These are phyloP conservation scores for Platysternon megacephalum DNA, from an alignment of 2,113 vertebrate species.

Conservation along the genomic window DNA sequence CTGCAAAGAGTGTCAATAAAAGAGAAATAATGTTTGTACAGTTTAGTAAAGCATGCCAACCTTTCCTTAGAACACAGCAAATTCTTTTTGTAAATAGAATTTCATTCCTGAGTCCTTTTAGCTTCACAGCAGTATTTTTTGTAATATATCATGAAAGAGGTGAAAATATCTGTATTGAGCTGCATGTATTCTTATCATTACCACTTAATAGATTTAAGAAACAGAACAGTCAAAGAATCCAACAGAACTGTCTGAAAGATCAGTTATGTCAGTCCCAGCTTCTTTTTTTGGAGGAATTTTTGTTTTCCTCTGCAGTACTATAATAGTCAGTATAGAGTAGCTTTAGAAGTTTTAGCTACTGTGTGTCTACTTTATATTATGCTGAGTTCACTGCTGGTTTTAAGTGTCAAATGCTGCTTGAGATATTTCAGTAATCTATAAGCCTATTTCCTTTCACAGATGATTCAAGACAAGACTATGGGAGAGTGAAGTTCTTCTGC, in stretches of 20 bases:
- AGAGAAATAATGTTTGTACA: slow-evolving; percentile 69
- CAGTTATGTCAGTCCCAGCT: slow-evolving; percentile 14
- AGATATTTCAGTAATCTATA: slow-evolving; percentile 37
- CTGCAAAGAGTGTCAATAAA: slow-evolving; percentile 66
- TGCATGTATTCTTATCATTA: neutral
- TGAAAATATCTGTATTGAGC: slow-evolving; percentile 3
- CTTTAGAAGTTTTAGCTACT: slow-evolving; percentile 31
- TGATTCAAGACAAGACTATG: slow-evolving; percentile 16
- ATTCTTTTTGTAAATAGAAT: slow-evolving; percentile 32
- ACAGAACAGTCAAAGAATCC: neutral
- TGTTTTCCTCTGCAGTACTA: slow-evolving; percentile 3
- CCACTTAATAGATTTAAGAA: neutral
- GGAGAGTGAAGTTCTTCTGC: slow-evolving; percentile 46
- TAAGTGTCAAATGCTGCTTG: slow-evolving; percentile 28
- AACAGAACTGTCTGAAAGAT: neutral
- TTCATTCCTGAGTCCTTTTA: neutral
- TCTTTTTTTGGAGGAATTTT: slow-evolving; percentile 29
- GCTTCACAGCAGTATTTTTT: neutral
- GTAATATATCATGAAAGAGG: slow-evolving; percentile 4
- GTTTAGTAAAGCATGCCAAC: slow-evolving; percentile 35
- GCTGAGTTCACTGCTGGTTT: slow-evolving; percentile 9
- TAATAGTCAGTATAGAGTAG: slow-evolving; percentile 19
- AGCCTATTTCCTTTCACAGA: slow-evolving; percentile 17
- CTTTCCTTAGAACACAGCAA: slow-evolving; percentile 12
- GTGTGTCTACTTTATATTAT: neutral